A percentile compares a stretch with the other conserved stretches of the same genome.
Evolutionary conservation across 1,140 invertebrate species (phyloP).

Genomic region (Drosophila yakuba): DNA sequence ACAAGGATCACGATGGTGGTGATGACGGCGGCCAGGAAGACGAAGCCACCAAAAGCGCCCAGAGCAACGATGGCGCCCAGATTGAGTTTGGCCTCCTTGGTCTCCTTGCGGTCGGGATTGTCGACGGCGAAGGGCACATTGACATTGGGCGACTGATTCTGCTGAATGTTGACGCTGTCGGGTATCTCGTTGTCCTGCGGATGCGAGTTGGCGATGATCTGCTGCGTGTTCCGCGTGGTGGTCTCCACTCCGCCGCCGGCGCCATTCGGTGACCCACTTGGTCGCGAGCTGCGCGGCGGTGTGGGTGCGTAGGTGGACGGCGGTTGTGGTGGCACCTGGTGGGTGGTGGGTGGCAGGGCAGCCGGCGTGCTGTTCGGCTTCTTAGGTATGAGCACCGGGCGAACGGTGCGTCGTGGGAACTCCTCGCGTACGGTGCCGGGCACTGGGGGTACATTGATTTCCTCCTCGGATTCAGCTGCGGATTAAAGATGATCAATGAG

Average conservation of each 20-base stretch:
- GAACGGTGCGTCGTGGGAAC: conserved; percentile 76
- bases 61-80: conserved; percentile 94
- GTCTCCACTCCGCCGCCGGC: conserved; percentile 46
- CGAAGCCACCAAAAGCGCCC: conserved; percentile 95
- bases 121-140: conserved; percentile 90
- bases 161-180: conserved; percentile 85
- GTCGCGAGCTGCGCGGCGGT: conserved; percentile 42
- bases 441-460: conserved; percentile 72
- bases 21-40: conserved; percentile 94
- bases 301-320: conserved; percentile 59
- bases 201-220: conserved; percentile 88
- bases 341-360: conserved; percentile 46
- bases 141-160: conserved; percentile 87
- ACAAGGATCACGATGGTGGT: conserved; percentile 95
- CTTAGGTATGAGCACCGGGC: conserved; percentile 78
- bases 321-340: conserved; percentile 38
- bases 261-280: conserved; percentile 18
- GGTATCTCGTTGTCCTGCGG: conserved; percentile 87
- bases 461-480: conserved; percentile 76
- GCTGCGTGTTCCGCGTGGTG: conserved; percentile 77
- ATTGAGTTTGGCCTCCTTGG: conserved; percentile 91
- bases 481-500: no score
- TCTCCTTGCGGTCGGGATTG: conserved; percentile 87
- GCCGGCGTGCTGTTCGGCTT: conserved; percentile 71
- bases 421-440: conserved; percentile 84